Conservation (phyloP, 2,113 vertebrate species). For the Osmerus eperlanus region DNA sequence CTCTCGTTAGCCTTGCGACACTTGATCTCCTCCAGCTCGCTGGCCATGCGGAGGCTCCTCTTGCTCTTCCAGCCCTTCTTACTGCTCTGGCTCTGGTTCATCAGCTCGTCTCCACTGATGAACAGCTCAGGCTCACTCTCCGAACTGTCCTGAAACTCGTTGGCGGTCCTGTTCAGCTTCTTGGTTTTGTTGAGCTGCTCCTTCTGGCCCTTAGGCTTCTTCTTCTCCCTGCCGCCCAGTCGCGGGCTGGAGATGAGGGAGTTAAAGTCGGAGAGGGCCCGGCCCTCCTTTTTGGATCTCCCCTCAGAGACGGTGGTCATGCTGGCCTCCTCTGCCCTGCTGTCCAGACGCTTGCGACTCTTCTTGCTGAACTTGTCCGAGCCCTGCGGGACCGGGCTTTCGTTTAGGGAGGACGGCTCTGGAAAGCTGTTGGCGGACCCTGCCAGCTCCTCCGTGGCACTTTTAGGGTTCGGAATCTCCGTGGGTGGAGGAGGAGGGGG, state of each 20-base stretch:
- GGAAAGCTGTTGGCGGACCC: slow-evolving; percentile 89
- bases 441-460: slow-evolving; percentile 80
- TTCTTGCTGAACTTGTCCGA: slow-evolving; percentile 92
- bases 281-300: slow-evolving; percentile 91
- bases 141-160: slow-evolving; percentile 97
- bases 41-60: slow-evolving; percentile 85
- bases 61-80: slow-evolving; percentile 99
- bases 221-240: slow-evolving; percentile 91
- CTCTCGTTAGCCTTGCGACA: slow-evolving; percentile 92
- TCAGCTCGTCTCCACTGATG: slow-evolving; percentile 94
- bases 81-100: slow-evolving; percentile 97
- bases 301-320: slow-evolving; percentile 87
- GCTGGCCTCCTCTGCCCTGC: slow-evolving; percentile 86
- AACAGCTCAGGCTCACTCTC: slow-evolving; percentile 98
- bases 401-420: slow-evolving; percentile 88
- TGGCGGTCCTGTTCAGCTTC: slow-evolving; percentile 90
- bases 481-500: slow-evolving; percentile 79
- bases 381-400: slow-evolving; percentile 88
- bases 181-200: slow-evolving; percentile 90
- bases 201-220: slow-evolving; percentile 93
- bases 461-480: slow-evolving; percentile 82
- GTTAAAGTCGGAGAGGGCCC: slow-evolving; percentile 91
- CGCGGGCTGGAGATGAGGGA: slow-evolving; percentile 92
- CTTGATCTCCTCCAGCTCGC: slow-evolving; percentile 92
- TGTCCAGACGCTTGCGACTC: slow-evolving; percentile 89